phyloP scores from a whole-genome alignment of 2,797 vertebrate species.

The Cichlasoma orientale region DNA sequence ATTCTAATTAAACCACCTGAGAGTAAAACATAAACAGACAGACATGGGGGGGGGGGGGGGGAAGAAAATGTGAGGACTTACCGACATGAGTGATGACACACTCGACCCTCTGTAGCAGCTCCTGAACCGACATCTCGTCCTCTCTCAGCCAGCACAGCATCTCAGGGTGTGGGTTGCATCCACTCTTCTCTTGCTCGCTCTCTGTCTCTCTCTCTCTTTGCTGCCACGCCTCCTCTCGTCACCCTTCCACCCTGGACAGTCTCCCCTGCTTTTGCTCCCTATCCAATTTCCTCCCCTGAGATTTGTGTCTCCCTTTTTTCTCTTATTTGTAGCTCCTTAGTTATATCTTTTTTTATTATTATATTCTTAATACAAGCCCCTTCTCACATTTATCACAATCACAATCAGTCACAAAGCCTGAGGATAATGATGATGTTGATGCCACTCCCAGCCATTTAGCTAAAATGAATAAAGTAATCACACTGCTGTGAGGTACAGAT shows the following conservation, averaged over 20 bases:
- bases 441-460: constrained; percentile 69
- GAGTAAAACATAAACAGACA: neutral
- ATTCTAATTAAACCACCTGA: neutral
- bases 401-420: constrained; percentile 60
- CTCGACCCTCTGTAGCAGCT: constrained; percentile 89
- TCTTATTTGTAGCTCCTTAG: neutral
- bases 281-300: constrained; percentile 24
- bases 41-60: neutral
- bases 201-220: constrained; percentile 26
- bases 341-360: neutral
- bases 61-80: constrained; percentile 77
- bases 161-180: constrained; percentile 78
- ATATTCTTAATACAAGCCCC: neutral
- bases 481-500: neutral
- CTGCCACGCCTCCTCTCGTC: constrained; percentile 61
- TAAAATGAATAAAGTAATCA: constrained; percentile 1
- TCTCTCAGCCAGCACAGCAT: constrained; percentile 92
- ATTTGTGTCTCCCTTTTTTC: neutral
- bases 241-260: neutral
- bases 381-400: neutral
- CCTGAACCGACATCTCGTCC: constrained; percentile 94
- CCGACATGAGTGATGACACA: constrained; percentile 94
- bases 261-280: constrained; percentile 1
- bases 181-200: constrained; percentile 40
- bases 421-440: constrained; percentile 10